phyloP scores from a whole-genome alignment of 2,888 invertebrate genomes.

The Eucriotettix oculatus region DNA sequence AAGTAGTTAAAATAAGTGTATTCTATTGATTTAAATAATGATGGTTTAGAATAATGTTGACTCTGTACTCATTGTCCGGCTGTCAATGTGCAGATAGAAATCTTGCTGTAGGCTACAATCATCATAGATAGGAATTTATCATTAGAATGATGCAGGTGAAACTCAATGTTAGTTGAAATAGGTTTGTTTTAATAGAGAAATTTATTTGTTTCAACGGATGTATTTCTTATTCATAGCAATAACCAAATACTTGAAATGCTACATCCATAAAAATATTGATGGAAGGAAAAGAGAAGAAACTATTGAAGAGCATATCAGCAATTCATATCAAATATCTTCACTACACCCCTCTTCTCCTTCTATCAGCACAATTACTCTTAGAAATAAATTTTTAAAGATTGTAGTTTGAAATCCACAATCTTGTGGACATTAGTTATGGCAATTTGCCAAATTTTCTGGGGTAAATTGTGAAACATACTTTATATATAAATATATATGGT shows the following conservation, averaged over 20 bases:
- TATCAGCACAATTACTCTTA: slow-evolving; percentile 9
- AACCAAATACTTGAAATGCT: slow-evolving; percentile 20
- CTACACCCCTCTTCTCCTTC: slow-evolving; percentile 8
- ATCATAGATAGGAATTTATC: neutral
- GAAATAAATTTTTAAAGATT: slow-evolving; percentile 4
- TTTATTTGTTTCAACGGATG: slow-evolving; percentile 16
- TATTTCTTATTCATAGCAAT: slow-evolving; percentile 24
- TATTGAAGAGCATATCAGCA: neutral
- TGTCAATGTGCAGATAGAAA: slow-evolving; percentile 5
- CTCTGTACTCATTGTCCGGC: slow-evolving; percentile 5
- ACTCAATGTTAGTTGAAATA: slow-evolving; percentile 27
- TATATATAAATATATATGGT: slow-evolving; percentile 5
- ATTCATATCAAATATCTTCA: slow-evolving; percentile 10
- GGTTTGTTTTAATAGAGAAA: slow-evolving; percentile 34
- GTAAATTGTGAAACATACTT: slow-evolving; percentile 6
- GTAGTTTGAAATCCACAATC: slow-evolving; percentile 6
- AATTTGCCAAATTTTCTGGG: slow-evolving; percentile 9
- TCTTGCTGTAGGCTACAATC: slow-evolving; percentile 6
- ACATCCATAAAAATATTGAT: slow-evolving; percentile 2
- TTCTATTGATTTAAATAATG: slow-evolving; percentile 5
- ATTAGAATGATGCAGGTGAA: neutral
- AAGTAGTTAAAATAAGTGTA: slow-evolving; percentile 5
- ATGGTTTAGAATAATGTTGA: slow-evolving; percentile 6
- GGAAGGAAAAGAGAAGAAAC: slow-evolving; percentile 4
- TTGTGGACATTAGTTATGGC: slow-evolving; percentile 8